phyloP scores from a whole-genome alignment of 1,140 invertebrate species.

The Proales similis region DNA sequence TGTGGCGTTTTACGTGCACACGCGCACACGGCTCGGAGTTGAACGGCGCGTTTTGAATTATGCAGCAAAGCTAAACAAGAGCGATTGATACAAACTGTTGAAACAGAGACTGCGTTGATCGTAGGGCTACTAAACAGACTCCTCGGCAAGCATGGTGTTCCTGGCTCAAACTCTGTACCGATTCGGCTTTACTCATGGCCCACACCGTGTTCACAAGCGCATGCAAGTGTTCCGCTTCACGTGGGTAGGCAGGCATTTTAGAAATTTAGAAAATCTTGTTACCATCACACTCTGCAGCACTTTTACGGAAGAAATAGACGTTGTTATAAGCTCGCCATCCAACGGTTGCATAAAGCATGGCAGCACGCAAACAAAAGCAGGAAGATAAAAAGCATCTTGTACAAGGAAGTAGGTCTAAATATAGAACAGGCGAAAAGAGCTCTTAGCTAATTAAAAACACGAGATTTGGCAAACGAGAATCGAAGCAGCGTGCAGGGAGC shows the following conservation, averaged over 20 bases:
- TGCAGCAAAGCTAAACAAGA: no score
- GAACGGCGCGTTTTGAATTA: no score
- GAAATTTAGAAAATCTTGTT: no score
- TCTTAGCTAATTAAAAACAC: background rate
- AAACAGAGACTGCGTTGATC: no score
- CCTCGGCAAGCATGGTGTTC: constrained; percentile 25
- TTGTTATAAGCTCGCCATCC: constrained; percentile 36
- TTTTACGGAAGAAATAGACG: constrained; percentile 29
- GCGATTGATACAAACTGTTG: no score
- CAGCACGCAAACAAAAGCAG: constrained; percentile 15
- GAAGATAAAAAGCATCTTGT: constrained; percentile 36
- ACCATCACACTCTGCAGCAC: no score
- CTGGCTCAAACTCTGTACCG: constrained; percentile 14
- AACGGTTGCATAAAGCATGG: constrained; percentile 32
- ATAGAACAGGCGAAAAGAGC: background rate
- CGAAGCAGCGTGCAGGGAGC: constrained; percentile 26
- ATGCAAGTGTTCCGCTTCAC: constrained; percentile 37
- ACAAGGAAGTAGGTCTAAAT: constrained; percentile 21
- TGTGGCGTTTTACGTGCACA: no score
- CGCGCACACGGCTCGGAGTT: no score
- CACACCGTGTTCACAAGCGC: constrained; percentile 25
- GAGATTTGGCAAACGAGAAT: constrained; percentile 37
- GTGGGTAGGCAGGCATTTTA: no score
- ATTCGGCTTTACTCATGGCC: constrained; percentile 31
- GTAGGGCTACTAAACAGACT: no score